Evolutionary conservation across 1,140 invertebrate species (phyloP), one percentile per base, ranked within the genome.

Genomic region (Ganaspis sp.): DNA sequence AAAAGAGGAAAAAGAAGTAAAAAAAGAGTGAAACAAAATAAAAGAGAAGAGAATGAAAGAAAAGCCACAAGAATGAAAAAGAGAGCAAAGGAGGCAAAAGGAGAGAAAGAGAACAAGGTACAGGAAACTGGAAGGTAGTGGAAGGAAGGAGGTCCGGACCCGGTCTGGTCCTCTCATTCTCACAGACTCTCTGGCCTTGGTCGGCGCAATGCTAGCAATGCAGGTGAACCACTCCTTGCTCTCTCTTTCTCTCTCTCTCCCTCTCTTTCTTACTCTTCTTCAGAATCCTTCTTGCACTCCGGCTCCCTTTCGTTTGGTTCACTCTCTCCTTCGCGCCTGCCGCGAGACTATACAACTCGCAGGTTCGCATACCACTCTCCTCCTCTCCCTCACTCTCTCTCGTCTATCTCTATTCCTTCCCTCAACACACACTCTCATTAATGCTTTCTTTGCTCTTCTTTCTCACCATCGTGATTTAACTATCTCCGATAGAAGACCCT

Each of bases 191-290:
- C 85, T 90, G 90, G 90, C 90, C 90, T 90, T 91, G 90, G 85
- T 85, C 85, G 84, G 89, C 88, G 89, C 90, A 90, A 91, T 90
- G 89, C 87, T 89, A 88, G 89, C 89, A 90, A 91, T 91, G 90
- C 90, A 90, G 90, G 90, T 91, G 90, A 90, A 91, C 90, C 89
- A 89, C 87, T 89, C 87, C 76, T 84, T 84, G 81, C 78, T 81
- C 85, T 85, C 77, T 79, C 80, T 71, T 75, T 76, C 69, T 26
- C 53, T 76, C 40, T 80, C 49, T 11, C 74, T 73, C 17, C 17
- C 77, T 82, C 78, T 81, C 80, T 21, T 75, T 81, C 83, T 75
- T 49, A 45, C 69, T 75, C 69, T 26, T 70, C 69, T 75, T 29
- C 72, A 69, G 70, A 74, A 19, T 72, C 80, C 79, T 73, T 42